Percentiles rank a stretch among this genome's conserved stretches.
phyloP scores from a whole-genome alignment of 2,797 vertebrate genomes.

The Falco rusticolus region DNA sequence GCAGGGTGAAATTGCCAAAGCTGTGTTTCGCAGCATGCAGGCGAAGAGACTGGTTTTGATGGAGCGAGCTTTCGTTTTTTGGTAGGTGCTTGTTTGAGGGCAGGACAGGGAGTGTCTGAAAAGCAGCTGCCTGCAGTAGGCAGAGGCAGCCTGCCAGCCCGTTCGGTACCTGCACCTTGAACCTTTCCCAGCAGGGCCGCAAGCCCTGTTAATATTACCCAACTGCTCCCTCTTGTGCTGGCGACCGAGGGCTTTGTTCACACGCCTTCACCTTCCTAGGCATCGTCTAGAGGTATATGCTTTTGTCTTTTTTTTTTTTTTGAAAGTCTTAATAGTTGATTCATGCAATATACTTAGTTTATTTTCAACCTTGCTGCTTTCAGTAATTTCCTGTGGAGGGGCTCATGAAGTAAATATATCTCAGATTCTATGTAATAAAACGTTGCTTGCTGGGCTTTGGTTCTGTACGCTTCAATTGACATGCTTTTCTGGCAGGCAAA shows the following conservation, averaged over 20 bases:
- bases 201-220: neutral
- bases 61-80: rapidly evolving
- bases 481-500: neutral
- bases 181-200: rapidly evolving
- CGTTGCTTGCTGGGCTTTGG: neutral
- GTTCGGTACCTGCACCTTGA: rapidly evolving
- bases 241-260: neutral
- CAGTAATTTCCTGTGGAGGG: neutral
- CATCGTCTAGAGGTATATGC: rapidly evolving
- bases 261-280: rapidly evolving
- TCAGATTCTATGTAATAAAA: neutral
- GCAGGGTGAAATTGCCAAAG: neutral
- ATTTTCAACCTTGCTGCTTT: neutral
- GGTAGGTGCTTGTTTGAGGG: neutral
- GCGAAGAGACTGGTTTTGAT: neutral
- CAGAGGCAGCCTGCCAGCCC: neutral
- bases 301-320: neutral
- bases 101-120: rapidly evolving
- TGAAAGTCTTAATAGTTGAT: too few relatives aligned
- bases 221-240: constrained; percentile 58
- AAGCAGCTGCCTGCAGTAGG: neutral
- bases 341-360: rapidly evolving
- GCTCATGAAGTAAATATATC: rapidly evolving
- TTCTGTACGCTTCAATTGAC: rapidly evolving
- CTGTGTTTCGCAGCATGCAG: neutral